Base-by-base conservation (phyloP, 2,888 invertebrate species). In the Xanthia togata region DNA sequence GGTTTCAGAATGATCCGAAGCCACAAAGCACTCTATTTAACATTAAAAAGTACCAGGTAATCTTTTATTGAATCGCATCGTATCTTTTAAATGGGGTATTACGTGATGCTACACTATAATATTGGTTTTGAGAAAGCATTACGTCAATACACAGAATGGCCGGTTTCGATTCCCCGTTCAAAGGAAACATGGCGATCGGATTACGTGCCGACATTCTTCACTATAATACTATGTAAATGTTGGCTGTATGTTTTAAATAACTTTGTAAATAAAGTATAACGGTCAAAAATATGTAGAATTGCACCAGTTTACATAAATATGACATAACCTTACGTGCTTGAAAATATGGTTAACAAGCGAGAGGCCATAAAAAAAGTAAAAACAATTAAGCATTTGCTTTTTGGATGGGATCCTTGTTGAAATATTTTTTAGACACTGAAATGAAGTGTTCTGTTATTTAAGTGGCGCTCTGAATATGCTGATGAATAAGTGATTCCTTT, bases 121-220 rank as follows among this genome's bases (percentile, higher is more conserved):
- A 93, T 93, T 90, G 92, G 87, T 95, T 94, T 92, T 91, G 86
- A 93, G 96, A 95, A 95, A 92, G 91, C 94, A 93, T 94, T 93
- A 91, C 92, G 90, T 90, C 91, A 91, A 80, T 93, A 91, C 92
- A 91, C 86, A 89, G 91, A 94, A 94, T 86, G 89, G 84, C 84
- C 81, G 90, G 90, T 89, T 89, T 92, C 92, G 90, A 92, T 93
- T 90, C 87, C 87, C 92, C 83, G 79, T 94, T 95, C 93, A 87
- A 89, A 90, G 92, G 93, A 95, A 96, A 93, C 85, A 83, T 71
- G 69, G 73, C 76, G 91, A 90, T 95, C 94, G 88, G 86, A 89
- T 96, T 95, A 93, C 96, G 67, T 65, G 81, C 86, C 88, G 86
- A 88, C 92, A 91, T 93, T 92, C 93, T 90, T 90, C 78, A 89